A percentile compares a stretch with the other conserved stretches of the same genome.
These are phyloP conservation scores for Ranitomeya imitator DNA, from an alignment of 2,113 vertebrate species.

Conservation along the genomic window DNA sequence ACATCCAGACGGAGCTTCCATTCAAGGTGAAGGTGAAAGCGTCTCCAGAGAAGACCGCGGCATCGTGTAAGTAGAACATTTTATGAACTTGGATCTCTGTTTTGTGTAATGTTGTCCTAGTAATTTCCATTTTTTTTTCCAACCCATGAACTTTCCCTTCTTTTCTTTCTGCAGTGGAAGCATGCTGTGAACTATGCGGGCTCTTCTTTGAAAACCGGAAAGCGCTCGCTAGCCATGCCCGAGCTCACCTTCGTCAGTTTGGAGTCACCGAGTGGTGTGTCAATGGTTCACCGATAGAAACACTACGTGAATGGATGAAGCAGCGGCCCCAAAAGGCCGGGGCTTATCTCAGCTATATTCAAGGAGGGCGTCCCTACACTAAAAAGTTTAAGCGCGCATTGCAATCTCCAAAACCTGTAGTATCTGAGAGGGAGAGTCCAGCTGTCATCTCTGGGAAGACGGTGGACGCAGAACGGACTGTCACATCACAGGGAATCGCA, in stretches of 20 bases:
- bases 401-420: constrained; percentile 63
- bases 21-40: constrained; percentile 85
- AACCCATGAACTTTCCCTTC: constrained; percentile 29
- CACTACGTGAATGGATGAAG: constrained; percentile 95
- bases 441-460: background rate
- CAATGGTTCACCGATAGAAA: constrained; percentile 96
- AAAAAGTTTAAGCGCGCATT: constrained; percentile 81
- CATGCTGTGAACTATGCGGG: constrained; percentile 93
- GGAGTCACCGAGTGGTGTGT: constrained; percentile 97
- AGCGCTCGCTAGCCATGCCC: constrained; percentile 91
- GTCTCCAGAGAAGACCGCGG: constrained; percentile 78
- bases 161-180: constrained; percentile 73
- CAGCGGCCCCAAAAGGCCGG: constrained; percentile 90
- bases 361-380: constrained; percentile 80
- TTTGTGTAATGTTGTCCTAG: background rate
- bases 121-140: background rate
- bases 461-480: background rate
- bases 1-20: constrained; percentile 82
- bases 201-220: constrained; percentile 97
- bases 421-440: background rate
- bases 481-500: background rate
- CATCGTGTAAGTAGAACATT: constrained; percentile 75
- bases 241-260: constrained; percentile 93
- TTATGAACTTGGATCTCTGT: background rate
- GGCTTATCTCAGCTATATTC: constrained; percentile 91